phyloP scores from a whole-genome alignment of 2,888 invertebrate genomes.

The Ischnura elegans region DNA sequence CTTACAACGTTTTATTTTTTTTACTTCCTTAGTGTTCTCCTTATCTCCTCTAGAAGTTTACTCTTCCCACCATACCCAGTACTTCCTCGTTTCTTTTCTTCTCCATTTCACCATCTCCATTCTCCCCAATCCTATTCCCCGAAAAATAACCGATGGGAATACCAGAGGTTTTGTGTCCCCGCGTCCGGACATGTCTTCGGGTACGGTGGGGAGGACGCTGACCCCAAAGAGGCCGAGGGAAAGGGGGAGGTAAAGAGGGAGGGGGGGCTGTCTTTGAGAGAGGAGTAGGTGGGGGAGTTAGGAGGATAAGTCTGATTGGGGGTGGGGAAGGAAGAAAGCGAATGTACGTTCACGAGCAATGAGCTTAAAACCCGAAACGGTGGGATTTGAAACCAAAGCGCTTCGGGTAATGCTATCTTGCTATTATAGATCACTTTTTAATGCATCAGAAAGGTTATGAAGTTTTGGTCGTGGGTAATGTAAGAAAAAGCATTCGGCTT shows the following conservation, averaged over 20 bases:
- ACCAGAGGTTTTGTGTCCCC: neutral
- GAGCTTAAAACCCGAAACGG: neutral
- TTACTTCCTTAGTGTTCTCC: too few relatives aligned
- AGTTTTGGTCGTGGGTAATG: too few relatives aligned
- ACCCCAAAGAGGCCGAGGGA: neutral
- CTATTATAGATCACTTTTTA: too few relatives aligned
- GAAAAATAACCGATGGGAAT: constrained; percentile 16
- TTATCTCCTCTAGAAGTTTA: too few relatives aligned
- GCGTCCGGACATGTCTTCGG: neutral
- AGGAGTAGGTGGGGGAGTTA: neutral
- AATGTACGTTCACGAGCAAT: neutral
- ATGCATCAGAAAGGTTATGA: too few relatives aligned
- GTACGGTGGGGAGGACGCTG: neutral
- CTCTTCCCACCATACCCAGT: too few relatives aligned
- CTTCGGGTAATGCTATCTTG: too few relatives aligned
- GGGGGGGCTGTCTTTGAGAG: neutral
- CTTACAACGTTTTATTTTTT: too few relatives aligned
- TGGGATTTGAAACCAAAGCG: neutral
- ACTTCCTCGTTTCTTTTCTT: too few relatives aligned
- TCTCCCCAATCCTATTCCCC: neutral
- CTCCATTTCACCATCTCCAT: neutral
- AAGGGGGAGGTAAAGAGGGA: neutral
- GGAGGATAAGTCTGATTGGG: neutral
- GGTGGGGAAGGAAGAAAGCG: neutral
- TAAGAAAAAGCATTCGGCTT: too few relatives aligned